phyloP scores from a whole-genome alignment of 2,113 vertebrate genomes.

The Conger conger region DNA sequence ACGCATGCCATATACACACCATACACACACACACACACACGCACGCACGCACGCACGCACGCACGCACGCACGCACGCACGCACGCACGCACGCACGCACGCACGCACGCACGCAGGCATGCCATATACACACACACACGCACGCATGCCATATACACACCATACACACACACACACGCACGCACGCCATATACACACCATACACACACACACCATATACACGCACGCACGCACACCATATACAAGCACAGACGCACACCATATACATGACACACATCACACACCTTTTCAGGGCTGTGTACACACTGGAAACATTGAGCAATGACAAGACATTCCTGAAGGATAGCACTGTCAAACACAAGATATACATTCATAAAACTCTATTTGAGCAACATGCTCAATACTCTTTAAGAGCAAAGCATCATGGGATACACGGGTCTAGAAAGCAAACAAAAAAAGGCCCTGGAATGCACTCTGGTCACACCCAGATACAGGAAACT shows the following conservation, averaged over 20 bases:
- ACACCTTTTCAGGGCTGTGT: not conserved
- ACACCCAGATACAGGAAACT: not conserved
- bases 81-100: not conserved
- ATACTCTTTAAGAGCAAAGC: not conserved
- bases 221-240: no score
- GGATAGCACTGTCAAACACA: not conserved
- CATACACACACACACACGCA: no score
- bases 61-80: not conserved
- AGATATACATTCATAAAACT: not conserved
- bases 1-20: no score
- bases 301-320: not conserved
- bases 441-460: not conserved
- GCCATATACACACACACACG: not conserved
- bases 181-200: no score
- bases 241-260: no score
- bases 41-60: not conserved
- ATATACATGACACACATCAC: no score
- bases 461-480: not conserved
- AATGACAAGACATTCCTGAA: not conserved
- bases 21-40: conserved; percentile 30
- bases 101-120: not conserved
- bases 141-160: not conserved
- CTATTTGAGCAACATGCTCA: not conserved
- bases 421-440: not conserved
- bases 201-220: not conserved